A percentile compares a stretch with the other conserved stretches of the same genome.
phyloP scores from a whole-genome alignment of 1,140 invertebrate species.

The Drosophila busckii region DNA sequence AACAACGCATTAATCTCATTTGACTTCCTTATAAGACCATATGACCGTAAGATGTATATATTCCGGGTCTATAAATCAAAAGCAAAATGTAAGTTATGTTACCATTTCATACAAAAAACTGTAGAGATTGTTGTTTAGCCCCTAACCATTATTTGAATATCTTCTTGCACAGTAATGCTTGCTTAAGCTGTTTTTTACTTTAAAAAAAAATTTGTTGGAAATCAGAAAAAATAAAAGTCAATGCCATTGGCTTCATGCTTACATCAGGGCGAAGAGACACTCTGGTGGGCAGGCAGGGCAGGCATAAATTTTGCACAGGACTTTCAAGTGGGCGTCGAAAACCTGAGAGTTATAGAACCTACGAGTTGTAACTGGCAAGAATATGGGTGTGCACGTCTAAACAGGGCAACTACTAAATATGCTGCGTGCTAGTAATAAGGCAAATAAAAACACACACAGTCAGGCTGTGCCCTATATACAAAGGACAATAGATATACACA shows the following conservation, averaged over 20 bases:
- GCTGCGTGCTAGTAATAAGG: constrained; percentile 71
- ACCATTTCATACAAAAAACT: too few species aligned
- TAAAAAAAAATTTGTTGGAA: constrained; percentile 38
- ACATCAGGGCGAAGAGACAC: too few species aligned
- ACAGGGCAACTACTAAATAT: constrained; percentile 66
- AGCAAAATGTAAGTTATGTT: neutral
- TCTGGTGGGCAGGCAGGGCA: too few species aligned
- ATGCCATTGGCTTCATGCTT: too few species aligned
- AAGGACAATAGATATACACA: constrained; percentile 38
- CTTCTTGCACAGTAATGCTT: too few species aligned
- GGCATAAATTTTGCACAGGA: constrained; percentile 57
- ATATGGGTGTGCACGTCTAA: too few species aligned
- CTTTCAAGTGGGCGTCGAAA: constrained; percentile 5
- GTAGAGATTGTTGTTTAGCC: too few species aligned
- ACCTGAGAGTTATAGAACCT: constrained; percentile 6
- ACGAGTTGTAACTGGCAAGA: constrained; percentile 27
- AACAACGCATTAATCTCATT: too few species aligned
- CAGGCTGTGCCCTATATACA: constrained; percentile 56
- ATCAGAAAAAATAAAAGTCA: constrained; percentile 62
- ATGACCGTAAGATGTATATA: too few species aligned
- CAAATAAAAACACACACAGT: constrained; percentile 50
- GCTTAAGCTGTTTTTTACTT: too few species aligned
- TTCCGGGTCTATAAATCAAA: constrained; percentile 10
- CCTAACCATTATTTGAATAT: constrained; percentile 26
- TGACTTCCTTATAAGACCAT: too few species aligned